phyloP scores from a whole-genome alignment of 2,888 invertebrate species.

The Calameuta pallipes region DNA sequence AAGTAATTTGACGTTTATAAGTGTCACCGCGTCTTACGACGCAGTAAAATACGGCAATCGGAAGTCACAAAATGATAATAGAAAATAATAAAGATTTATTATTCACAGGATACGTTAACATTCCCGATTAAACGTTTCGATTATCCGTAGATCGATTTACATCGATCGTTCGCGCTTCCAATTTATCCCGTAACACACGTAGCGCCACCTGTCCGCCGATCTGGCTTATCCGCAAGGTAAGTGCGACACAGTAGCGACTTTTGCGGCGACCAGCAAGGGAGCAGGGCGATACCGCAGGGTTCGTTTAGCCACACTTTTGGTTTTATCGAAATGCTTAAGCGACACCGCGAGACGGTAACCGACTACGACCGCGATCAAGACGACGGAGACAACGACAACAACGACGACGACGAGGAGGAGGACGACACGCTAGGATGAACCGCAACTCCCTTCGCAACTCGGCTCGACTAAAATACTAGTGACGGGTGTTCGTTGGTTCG shows the following conservation, averaged over 20 bases:
- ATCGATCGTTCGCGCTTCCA: neutral
- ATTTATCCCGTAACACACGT: neutral
- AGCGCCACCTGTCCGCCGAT: conserved; percentile 4
- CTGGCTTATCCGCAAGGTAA: neutral
- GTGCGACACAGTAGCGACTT: neutral
- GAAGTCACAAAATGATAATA: neutral
- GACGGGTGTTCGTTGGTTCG: conserved; percentile 36
- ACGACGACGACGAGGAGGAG: neutral
- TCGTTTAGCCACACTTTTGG: neutral
- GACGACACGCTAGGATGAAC: conserved; percentile 28
- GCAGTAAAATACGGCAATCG: neutral
- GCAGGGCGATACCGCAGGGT: neutral
- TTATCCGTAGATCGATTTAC: neutral
- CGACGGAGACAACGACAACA: neutral
- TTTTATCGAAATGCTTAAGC: neutral
- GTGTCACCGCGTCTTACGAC: neutral
- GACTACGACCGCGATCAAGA: neutral
- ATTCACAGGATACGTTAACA: neutral
- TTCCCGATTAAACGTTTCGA: neutral
- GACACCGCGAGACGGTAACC: neutral
- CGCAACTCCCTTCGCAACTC: conserved; percentile 35
- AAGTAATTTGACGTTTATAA: neutral
- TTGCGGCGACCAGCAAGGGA: neutral
- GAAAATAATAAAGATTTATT: neutral
- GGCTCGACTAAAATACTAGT: conserved; percentile 38